Evolutionary conservation across 2,797 vertebrate genomes (phyloP), one percentile per base, ranked within the genome.

Genomic region (Choloepus didactylus): DNA sequence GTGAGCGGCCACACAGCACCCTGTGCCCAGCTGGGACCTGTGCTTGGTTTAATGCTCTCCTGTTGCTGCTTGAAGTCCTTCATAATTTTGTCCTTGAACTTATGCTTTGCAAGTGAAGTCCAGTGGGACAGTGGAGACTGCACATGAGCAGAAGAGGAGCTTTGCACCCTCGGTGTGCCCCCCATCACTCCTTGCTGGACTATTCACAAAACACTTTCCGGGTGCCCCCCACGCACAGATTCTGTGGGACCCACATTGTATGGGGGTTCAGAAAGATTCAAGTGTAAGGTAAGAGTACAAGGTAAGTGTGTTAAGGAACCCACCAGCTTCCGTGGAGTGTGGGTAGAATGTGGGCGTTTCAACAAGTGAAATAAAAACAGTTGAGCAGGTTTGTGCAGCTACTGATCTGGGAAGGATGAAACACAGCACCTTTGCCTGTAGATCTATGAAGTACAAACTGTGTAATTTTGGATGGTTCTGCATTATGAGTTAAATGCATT

Each of bases 91-190:
- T 49, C n/a, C 46, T 80, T 73, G 93, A 73, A 46, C 66, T 38
- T 31, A 18, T 5, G 31, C 46, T 56, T 72, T 25, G 27, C 2
- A 19, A 10, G 35, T 9, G 31, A 72, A 72, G 35, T 16, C 46
- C 35, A 18, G 2, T 1, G 66, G 88, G 82, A 66, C 62, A 5
- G 3, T 1, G 64, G n/a, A 3, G 15, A 1, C 18, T 12, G 29
- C 44, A 10, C 0, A 41, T 21, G 60, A 19, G 25, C 64, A 44
- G 56, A 31, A 23, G 11, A 41, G 75, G 11, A 38, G 75, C 18
- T 0, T 0, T 0, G 0, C 5, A 4, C 4, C 4, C 0, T 31
- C 0, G 9, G 27, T 2, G 6, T 6, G 49, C 19, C 59, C 16
- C 3, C 23, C 31, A 3, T 38, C 41, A 0, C 16, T 38, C 25